These are phyloP conservation scores for Solen grandis DNA, from an alignment of 1,140 invertebrate species.

Conservation along the genomic window DNA sequence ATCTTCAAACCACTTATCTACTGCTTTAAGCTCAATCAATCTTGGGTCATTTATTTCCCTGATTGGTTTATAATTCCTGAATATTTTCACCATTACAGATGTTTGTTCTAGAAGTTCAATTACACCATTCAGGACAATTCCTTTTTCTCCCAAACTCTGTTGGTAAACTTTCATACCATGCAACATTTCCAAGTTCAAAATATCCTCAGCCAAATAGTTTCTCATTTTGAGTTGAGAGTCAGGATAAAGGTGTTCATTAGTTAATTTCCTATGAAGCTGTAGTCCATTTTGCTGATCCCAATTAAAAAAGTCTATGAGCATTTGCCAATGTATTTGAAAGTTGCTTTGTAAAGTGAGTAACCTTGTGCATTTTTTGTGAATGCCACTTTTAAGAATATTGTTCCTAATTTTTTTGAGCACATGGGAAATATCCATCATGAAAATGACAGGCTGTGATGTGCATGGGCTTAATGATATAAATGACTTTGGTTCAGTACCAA, in stretches of 20 bases:
- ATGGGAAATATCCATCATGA: conserved; percentile 24
- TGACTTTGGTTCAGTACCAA: conserved; percentile 4
- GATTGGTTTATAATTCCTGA: conserved; percentile 22
- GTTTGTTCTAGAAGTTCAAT: conserved; percentile 43
- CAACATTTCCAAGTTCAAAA: conserved; percentile 40
- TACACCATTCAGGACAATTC: conserved; percentile 5
- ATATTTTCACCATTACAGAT: conserved; percentile 30
- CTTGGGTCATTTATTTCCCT: background rate
- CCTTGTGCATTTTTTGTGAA: background rate
- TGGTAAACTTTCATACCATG: conserved; percentile 33
- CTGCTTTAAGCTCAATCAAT: background rate
- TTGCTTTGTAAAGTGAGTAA: background rate
- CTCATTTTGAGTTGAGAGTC: conserved; percentile 32
- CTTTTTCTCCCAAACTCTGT: background rate
- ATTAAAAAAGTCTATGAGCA: conserved; percentile 31
- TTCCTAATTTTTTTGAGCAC: conserved; percentile 29
- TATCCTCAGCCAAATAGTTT: conserved; percentile 52
- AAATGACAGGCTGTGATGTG: conserved; percentile 11
- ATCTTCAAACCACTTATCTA: background rate
- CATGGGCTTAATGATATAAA: conserved; percentile 21
- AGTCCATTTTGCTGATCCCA: conserved; percentile 42
- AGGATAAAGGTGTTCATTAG: conserved; percentile 32
- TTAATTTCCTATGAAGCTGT: conserved; percentile 27
- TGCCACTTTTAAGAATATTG: conserved; percentile 26
- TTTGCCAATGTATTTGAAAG: conserved; percentile 22